Percentiles rank a stretch among this genome's conserved stretches.
phyloP scores from a whole-genome alignment of 37 sponge, comb jelly and placozoan species.

The Mnemiopsis leidyi region DNA sequence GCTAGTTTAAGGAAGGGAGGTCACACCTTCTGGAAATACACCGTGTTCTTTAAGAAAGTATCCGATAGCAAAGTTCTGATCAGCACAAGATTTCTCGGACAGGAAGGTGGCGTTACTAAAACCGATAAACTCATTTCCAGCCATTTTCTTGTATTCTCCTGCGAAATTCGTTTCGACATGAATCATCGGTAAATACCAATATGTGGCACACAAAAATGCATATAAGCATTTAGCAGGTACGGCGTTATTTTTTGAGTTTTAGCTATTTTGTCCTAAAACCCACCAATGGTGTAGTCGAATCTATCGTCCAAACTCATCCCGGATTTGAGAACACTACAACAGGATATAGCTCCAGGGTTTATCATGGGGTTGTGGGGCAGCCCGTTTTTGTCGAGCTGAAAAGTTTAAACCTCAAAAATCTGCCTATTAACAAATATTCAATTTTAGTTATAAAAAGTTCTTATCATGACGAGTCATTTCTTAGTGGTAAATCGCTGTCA shows the following conservation, averaged over 20 bases:
- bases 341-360: slow-evolving; percentile 64
- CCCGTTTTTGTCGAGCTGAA: slow-evolving; percentile 59
- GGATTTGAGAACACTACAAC: slow-evolving; percentile 18
- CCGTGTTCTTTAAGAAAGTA: slow-evolving; percentile 75
- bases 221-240: no score
- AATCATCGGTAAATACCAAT: no score
- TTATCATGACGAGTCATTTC: no score
- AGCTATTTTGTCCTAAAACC: no score
- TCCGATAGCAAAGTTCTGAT: slow-evolving; percentile 79
- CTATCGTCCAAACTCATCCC: slow-evolving; percentile 60
- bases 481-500: no score
- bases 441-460: no score
- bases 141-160: slow-evolving; percentile 60
- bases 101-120: slow-evolving; percentile 66
- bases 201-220: no score
- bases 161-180: no score
- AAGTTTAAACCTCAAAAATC: no score
- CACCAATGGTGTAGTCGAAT: slow-evolving; percentile 53
- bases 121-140: slow-evolving; percentile 55
- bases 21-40: slow-evolving; percentile 65
- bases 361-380: slow-evolving; percentile 71
- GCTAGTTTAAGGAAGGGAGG: no score
- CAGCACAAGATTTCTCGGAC: slow-evolving; percentile 70
- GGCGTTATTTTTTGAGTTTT: no score
- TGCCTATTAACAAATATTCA: no score